Evolutionary conservation across 2,888 invertebrate species (phyloP), one percentile per base, ranked within the genome.

Genomic region (Stenichneumon culpator): DNA sequence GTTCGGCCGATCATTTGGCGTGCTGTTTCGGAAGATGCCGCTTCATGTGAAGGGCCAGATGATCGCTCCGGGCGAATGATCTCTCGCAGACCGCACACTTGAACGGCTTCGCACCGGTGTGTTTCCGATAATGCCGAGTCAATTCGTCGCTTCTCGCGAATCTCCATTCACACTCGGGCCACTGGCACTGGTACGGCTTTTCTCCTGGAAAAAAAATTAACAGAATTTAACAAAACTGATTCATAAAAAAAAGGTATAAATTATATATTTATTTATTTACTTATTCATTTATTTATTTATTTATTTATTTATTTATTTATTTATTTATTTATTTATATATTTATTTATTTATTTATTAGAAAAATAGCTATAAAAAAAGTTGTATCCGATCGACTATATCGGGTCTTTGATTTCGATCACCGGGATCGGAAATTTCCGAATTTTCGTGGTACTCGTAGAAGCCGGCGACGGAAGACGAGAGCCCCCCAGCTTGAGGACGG

Each of bases 161-260:
- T 92, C 99, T 96, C 99, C 99, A 99, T 93, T 98, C 98, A 95
- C 99, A 99, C 93, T 99, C 99, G 69, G 98, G 98, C 99, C 99
- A 99, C 93, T 98, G 98, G 95, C 99, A 99, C 93, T 98, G 98
- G 95, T 99, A 99, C 88, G 99, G 99, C 95, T 99, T 99, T 94
- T 99, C 99, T 90, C 99, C 99, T 98, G 11, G 95, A 95, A 44
- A 50, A 7, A 50, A 52, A 68, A 16, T n/a, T 50, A n/a, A 67
- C 36, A 25, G 14, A n/a, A 54, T 68, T 25, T 69, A 32, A 32
- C 1, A 52, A 32, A 22, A 25, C 1, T 9, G 7, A 25, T 19
- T 57, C 9, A 39, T 19, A 0, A 1, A 16, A 52, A 52, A 52
- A 19, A n/a, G 1, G 16, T 7, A 52, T n/a, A 11, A 52, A 52